phyloP scores from a whole-genome alignment of 2,888 invertebrate species.

The Phortica magna region DNA sequence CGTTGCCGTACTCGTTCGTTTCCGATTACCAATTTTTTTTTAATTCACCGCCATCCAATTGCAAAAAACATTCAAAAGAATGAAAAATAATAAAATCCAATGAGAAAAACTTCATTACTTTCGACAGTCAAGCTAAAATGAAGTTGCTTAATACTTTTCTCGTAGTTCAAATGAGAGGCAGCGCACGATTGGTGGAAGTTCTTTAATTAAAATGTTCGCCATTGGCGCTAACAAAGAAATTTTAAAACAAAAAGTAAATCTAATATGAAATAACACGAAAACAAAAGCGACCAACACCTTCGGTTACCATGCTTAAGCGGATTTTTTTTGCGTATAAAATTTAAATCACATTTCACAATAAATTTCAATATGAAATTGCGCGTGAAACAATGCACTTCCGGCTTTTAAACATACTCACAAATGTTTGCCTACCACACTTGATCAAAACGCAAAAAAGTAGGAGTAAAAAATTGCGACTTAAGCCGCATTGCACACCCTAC shows the following conservation, averaged over 20 bases:
- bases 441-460: not conserved
- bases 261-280: too few relatives aligned
- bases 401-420: slow-evolving; percentile 2
- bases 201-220: slow-evolving; percentile 16
- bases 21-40: not conserved
- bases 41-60: not conserved
- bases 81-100: not conserved
- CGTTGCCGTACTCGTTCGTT: not conserved
- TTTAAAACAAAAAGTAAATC: not conserved
- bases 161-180: not conserved
- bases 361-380: slow-evolving; percentile 64
- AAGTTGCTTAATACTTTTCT: not conserved
- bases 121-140: not conserved
- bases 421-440: not conserved
- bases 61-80: not conserved
- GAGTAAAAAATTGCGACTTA: not conserved
- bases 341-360: slow-evolving; percentile 38
- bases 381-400: slow-evolving; percentile 69
- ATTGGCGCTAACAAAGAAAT: not conserved
- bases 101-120: not conserved
- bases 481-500: not conserved
- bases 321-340: not conserved
- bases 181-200: not conserved
- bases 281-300: too few relatives aligned
- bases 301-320: not conserved